A percentile compares a stretch with the other conserved stretches of the same genome.
These are phyloP conservation scores for Mythimna loreyi DNA, from an alignment of 2,888 invertebrate genomes.

Conservation along the genomic window DNA sequence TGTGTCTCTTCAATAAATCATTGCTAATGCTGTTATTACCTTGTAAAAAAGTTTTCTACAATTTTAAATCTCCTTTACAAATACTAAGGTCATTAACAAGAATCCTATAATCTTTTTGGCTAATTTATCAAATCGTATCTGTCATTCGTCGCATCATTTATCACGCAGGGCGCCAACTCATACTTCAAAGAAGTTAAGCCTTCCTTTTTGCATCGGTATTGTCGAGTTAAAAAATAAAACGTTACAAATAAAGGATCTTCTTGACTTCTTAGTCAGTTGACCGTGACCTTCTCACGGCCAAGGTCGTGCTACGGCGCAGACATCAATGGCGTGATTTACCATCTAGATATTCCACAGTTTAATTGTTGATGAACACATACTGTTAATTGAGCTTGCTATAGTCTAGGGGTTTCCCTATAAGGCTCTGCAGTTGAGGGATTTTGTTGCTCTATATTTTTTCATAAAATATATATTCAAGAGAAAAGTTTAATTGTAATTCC, in stretches of 20 bases:
- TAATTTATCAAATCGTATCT: constrained; percentile 15
- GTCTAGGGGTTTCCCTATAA: constrained; percentile 37
- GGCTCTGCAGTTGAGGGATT: constrained; percentile 22
- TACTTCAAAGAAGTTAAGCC: constrained; percentile 28
- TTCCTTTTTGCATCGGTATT: constrained; percentile 32
- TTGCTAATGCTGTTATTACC: background rate
- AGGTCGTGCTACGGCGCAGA: constrained; percentile 54
- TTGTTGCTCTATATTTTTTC: constrained; percentile 21
- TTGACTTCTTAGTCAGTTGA: constrained; percentile 60
- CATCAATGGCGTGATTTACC: constrained; percentile 52
- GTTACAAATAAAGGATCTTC: constrained; percentile 31
- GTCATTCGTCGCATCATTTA: constrained; percentile 32
- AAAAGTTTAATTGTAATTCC: no score
- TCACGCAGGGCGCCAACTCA: constrained; percentile 22
- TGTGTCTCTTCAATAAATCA: background rate
- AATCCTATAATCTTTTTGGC: constrained; percentile 1
- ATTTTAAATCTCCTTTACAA: constrained; percentile 6
- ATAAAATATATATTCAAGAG: no score
- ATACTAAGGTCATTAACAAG: background rate
- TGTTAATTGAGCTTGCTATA: constrained; percentile 33
- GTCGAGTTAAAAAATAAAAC: constrained; percentile 44
- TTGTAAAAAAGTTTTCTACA: background rate
- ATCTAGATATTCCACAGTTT: constrained; percentile 55
- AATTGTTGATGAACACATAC: constrained; percentile 61
- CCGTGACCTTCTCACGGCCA: constrained; percentile 63